A percentile compares a stretch with the other conserved stretches of the same genome.
Evolutionary conservation across 1,140 invertebrate species (phyloP).

Genomic region (Vollenhovia emeryi): DNA sequence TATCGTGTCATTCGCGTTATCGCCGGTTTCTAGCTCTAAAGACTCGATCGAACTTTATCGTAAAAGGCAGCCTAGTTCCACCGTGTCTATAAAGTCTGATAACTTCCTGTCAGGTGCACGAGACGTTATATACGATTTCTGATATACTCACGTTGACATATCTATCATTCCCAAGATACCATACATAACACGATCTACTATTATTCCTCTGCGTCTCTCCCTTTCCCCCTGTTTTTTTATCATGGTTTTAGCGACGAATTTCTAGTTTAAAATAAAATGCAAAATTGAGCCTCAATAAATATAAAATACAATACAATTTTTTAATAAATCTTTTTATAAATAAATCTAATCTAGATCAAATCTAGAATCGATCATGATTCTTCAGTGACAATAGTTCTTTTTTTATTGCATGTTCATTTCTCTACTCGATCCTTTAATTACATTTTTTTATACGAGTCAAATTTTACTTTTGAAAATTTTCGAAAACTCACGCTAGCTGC

Average conservation of each 20-base stretch:
- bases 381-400: background rate
- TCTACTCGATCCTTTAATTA: background rate
- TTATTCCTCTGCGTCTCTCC: background rate
- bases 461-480: background rate
- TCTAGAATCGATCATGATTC: background rate
- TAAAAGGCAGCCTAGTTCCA: slow-evolving; percentile 36
- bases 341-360: background rate
- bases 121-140: slow-evolving; percentile 15
- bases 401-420: background rate
- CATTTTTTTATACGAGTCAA: background rate
- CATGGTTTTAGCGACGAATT: background rate
- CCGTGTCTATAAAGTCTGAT: slow-evolving; percentile 43
- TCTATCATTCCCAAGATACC: background rate
- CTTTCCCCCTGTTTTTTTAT: background rate
- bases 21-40: slow-evolving; percentile 15
- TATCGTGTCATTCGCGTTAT: slow-evolving; percentile 10
- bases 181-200: background rate
- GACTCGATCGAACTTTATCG: slow-evolving; percentile 35
- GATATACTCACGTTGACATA: background rate
- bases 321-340: background rate
- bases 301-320: background rate
- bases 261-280: background rate
- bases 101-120: slow-evolving; percentile 32
- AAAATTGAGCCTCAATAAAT: background rate
- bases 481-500: background rate